phyloP scores from a whole-genome alignment of 1,140 invertebrate species.

The Vanessa tameamea region DNA sequence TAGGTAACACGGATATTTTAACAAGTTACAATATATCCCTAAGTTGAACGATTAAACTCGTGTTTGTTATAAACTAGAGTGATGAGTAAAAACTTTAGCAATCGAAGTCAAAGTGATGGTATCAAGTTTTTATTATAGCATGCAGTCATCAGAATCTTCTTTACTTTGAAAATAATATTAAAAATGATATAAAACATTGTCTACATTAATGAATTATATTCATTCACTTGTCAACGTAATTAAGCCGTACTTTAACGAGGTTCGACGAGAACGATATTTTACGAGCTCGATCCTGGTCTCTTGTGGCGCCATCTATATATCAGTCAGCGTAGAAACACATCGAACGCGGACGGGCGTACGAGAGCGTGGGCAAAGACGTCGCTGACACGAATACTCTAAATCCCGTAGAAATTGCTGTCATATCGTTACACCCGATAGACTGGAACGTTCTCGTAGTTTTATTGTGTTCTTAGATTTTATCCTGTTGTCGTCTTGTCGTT shows the following conservation, averaged over 20 bases:
- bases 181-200: background rate
- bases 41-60: background rate
- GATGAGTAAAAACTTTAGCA: constrained; percentile 1
- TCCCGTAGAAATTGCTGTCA: constrained; percentile 16
- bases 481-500: constrained; percentile 5
- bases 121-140: too few species aligned
- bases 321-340: constrained; percentile 1
- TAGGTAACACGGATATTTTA: constrained; percentile 5
- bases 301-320: constrained; percentile 12
- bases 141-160: too few species aligned
- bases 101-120: background rate
- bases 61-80: background rate
- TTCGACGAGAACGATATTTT: background rate
- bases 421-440: constrained; percentile 12
- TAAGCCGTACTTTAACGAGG: background rate
- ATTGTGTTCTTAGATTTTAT: constrained; percentile 14
- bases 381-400: constrained; percentile 13
- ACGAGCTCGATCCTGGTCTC: background rate
- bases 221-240: background rate
- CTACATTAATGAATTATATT: background rate
- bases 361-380: constrained; percentile 9
- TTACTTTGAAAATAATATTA: too few species aligned
- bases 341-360: background rate
- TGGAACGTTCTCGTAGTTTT: constrained; percentile 13
- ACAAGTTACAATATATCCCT: background rate